A percentile compares a stretch with the other conserved stretches of the same genome.
These are phyloP conservation scores for Aphaenogaster rudis DNA, from an alignment of 1,140 invertebrate species.

Conservation along the genomic window DNA sequence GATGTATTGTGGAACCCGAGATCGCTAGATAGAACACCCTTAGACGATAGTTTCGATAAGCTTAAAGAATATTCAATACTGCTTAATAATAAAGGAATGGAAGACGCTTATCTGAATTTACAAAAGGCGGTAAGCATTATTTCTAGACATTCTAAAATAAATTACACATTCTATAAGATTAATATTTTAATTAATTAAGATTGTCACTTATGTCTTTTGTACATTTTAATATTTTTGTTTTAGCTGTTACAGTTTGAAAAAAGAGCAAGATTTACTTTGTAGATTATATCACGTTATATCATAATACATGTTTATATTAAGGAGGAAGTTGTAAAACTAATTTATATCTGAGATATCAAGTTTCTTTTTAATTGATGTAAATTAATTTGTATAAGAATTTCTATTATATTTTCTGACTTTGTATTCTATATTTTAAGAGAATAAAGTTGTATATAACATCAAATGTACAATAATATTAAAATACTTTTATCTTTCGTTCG, in stretches of 20 bases:
- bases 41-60: slow-evolving; percentile 56
- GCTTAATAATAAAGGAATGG: not conserved
- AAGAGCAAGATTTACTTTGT: slow-evolving; percentile 2
- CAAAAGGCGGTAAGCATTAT: slow-evolving; percentile 49
- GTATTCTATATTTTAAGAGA: slow-evolving; percentile 15
- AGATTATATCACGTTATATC: slow-evolving; percentile 27
- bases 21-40: slow-evolving; percentile 52
- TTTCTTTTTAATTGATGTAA: not conserved
- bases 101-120: slow-evolving; percentile 10
- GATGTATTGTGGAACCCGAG: slow-evolving; percentile 19
- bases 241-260: slow-evolving; percentile 38
- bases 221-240: slow-evolving; percentile 13
- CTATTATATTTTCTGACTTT: not conserved
- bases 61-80: slow-evolving; percentile 43
- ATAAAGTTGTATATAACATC: not conserved
- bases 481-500: not conserved
- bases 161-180: not conserved
- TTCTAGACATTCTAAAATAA: not conserved
- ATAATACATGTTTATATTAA: slow-evolving; percentile 9
- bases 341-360: not conserved
- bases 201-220: not conserved
- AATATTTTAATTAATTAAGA: slow-evolving; percentile 20
- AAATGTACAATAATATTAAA: not conserved
- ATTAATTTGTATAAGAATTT: not conserved
- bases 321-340: slow-evolving; percentile 18